Percentiles rank a stretch among this genome's conserved stretches.
phyloP scores from a whole-genome alignment of 2,888 invertebrate genomes.

The Eugnorisma glareosa region DNA sequence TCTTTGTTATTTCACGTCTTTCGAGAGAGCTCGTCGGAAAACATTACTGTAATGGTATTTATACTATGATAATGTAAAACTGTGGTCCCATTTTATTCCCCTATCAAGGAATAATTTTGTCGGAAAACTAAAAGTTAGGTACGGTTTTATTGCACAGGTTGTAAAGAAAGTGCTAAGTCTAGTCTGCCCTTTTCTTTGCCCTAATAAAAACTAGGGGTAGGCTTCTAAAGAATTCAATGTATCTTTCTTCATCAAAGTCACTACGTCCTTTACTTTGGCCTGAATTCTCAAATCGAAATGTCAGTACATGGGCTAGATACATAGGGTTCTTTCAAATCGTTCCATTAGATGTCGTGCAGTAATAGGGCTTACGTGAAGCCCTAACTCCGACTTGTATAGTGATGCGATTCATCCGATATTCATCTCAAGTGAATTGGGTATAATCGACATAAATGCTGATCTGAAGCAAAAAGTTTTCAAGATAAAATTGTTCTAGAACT shows the following conservation, averaged over 20 bases:
- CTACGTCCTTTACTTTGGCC: conserved; percentile 37
- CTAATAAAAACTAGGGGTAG: conserved; percentile 58
- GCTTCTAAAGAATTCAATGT: conserved; percentile 57
- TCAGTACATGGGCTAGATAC: conserved; percentile 36
- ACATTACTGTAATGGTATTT: conserved; percentile 52
- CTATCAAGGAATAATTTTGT: conserved; percentile 47
- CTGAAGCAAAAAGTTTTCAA: conserved; percentile 8
- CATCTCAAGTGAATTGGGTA: conserved; percentile 12
- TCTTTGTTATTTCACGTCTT: conserved; percentile 58
- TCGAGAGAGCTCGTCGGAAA: conserved; percentile 13
- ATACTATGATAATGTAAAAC: conserved; percentile 43
- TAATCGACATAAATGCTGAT: conserved; percentile 21
- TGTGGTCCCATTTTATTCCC: conserved; percentile 30
- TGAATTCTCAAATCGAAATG: conserved; percentile 54
- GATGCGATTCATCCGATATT: conserved; percentile 37
- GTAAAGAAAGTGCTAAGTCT: conserved; percentile 62
- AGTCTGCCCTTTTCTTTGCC: conserved; percentile 49
- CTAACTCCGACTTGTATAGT: conserved; percentile 53
- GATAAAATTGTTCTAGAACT: conserved; percentile 31
- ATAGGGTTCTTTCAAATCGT: conserved; percentile 57
- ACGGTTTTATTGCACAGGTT: conserved; percentile 58
- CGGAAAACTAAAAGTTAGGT: conserved; percentile 44
- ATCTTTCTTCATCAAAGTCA: conserved; percentile 66
- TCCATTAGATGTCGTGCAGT: conserved; percentile 61
- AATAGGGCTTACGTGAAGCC: conserved; percentile 56